Evolutionary conservation across 2,888 invertebrate species (phyloP), one percentile per base, ranked within the genome.

Genomic region (Sericinus montela): DNA sequence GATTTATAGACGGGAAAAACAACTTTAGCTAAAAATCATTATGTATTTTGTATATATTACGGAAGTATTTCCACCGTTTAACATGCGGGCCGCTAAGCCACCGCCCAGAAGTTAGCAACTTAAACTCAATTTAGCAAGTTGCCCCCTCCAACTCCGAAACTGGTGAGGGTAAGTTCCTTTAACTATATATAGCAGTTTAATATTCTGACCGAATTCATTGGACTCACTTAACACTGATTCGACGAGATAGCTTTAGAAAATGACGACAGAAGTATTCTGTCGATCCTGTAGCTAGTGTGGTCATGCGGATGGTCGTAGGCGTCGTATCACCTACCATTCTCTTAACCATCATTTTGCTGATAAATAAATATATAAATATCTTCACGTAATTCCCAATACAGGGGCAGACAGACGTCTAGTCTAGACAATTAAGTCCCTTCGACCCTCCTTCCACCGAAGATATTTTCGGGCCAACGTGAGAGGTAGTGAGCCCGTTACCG

Each of bases 181-280:
- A 47, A 47, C 36, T 36, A 29, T 47, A 47, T 41, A 41, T 47
- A 36, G 35, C 41, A 47, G 41, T 47, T 28, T 40, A 40, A 34
- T 35, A 28, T 46, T 28, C 40, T 13, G 34, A 34, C 16, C 13
- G 29, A 41, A 7, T 41, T 36, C 29, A 16, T 10, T 23, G 6
- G 25, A 25, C 4, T 25, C 1, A 25, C 25, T 25, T 25, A 25
- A 25, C 46, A 29, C 14, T 38, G 39, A 32, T 16, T 46, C 3
- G 14, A 15, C 1, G 14, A 15, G 15, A 14, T 16, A 14, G 29
- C 28, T 16, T 40, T 30, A 25, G 10, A n/a, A 10, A 1, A 11
- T 11, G 13, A 30, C 11, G 3, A 11, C 5, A 8, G 8, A 25
- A 25, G 25, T 8, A 5, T n/a, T n/a, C n/a, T n/a, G n/a, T n/a